Conservation (phyloP, 2,797 vertebrate genomes). For the Sebastiscus albofasciatus region DNA sequence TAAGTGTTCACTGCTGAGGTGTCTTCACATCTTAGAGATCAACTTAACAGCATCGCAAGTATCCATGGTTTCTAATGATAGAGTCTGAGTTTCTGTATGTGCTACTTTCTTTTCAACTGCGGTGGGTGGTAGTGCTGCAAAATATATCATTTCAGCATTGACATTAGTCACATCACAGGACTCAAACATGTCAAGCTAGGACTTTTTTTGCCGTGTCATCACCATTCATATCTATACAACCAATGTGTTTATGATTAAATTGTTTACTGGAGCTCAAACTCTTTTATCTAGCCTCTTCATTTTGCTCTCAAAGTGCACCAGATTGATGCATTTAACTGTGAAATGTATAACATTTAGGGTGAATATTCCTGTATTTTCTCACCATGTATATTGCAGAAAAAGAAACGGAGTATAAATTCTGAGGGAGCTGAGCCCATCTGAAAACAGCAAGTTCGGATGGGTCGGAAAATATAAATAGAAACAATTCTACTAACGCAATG, state of each 20-base stretch:
- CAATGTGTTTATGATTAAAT: background rate
- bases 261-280: background rate
- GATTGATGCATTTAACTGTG: background rate
- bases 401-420: background rate
- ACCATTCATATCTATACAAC: background rate
- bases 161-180: too few relatives aligned
- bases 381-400: background rate
- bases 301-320: background rate
- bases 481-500: background rate
- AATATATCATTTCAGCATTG: too few relatives aligned
- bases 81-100: background rate
- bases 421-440: background rate
- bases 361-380: background rate
- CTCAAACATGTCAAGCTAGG: too few relatives aligned
- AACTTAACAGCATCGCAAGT: background rate
- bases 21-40: conserved; percentile 1
- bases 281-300: background rate
- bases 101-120: background rate
- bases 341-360: background rate
- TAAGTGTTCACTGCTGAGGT: background rate
- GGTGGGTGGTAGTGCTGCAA: background rate
- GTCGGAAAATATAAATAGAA: background rate
- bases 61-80: background rate
- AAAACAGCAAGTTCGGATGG: background rate
- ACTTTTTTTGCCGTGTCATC: too few relatives aligned